Conservation (phyloP, 2,797 vertebrate species). For the Onychomys arenicola region DNA sequence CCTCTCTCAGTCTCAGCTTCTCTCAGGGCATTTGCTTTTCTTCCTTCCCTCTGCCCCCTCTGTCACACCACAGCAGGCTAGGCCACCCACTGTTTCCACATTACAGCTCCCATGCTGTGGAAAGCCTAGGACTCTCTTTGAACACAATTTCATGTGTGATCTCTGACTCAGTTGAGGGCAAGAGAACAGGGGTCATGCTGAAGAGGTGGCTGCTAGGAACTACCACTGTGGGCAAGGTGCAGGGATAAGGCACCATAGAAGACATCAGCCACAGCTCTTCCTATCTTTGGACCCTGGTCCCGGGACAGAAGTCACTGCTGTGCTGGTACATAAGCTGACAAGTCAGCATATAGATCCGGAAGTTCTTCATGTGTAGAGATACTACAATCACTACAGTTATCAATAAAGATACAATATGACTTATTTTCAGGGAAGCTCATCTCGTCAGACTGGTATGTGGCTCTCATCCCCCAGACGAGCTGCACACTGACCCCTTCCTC, state of each 20-base stretch:
- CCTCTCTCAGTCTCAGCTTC: not conserved
- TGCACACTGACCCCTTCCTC: not conserved
- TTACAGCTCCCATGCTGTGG: not conserved
- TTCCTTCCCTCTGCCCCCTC: not conserved
- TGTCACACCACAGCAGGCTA: not conserved
- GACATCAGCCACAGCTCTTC: not conserved
- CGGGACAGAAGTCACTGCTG: not conserved
- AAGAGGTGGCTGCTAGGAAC: not conserved
- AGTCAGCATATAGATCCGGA: not conserved
- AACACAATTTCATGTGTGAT: not conserved
- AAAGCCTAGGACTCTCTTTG: not conserved
- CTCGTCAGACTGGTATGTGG: not conserved
- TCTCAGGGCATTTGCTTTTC: not conserved
- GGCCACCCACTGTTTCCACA: not conserved
- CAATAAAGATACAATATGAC: not conserved
- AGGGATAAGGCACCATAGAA: not conserved
- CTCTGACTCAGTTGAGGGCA: not conserved
- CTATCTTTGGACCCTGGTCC: not conserved
- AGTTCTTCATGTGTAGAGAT: not conserved
- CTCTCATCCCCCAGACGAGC: not conserved
- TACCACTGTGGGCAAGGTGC: not conserved
- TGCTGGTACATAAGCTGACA: not conserved
- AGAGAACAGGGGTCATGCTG: not conserved
- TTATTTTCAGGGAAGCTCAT: not conserved
- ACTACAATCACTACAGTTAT: not conserved